Percentiles rank a stretch among this genome's conserved stretches.
Conservation (phyloP, 2,888 invertebrate genomes). For the Esperia sulphurella region DNA sequence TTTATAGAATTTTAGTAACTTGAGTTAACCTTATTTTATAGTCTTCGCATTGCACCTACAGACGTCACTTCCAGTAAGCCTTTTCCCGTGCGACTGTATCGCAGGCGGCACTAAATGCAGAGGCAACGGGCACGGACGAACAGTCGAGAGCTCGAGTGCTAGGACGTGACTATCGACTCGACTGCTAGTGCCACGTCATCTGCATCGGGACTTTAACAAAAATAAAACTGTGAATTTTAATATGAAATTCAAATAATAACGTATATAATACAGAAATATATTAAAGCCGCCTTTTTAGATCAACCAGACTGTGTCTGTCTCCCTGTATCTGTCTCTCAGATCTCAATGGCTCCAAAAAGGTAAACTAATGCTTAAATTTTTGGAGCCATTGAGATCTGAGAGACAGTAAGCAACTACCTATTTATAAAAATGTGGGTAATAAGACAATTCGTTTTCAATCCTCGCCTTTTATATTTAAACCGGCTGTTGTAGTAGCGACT, state of each 20-base stretch:
- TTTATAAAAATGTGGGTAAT: too few species aligned
- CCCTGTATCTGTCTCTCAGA: too few species aligned
- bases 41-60: not conserved
- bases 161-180: constrained; percentile 62
- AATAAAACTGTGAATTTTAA: not conserved
- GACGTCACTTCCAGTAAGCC: constrained; percentile 4
- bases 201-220: constrained; percentile 16
- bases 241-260: not conserved
- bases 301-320: too few species aligned
- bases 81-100: not conserved
- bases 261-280: too few species aligned
- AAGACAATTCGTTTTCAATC: too few species aligned
- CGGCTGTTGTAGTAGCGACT: too few species aligned
- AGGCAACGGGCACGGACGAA: constrained; percentile 29
- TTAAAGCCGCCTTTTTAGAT: not conserved
- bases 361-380: too few species aligned
- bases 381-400: too few species aligned
- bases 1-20: too few species aligned
- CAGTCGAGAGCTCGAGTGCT: constrained; percentile 52
- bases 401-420: too few species aligned
- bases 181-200: constrained; percentile 24
- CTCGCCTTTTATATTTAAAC: too few species aligned
- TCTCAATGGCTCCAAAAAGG: too few species aligned
- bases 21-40: not conserved
- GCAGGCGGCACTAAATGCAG: constrained; percentile 38